Evolutionary conservation across 30 jellyfish, hydroid and myxozoan genomes (phyloP), one percentile per base, ranked within the genome.

Genomic region (Aurelia sp.): DNA sequence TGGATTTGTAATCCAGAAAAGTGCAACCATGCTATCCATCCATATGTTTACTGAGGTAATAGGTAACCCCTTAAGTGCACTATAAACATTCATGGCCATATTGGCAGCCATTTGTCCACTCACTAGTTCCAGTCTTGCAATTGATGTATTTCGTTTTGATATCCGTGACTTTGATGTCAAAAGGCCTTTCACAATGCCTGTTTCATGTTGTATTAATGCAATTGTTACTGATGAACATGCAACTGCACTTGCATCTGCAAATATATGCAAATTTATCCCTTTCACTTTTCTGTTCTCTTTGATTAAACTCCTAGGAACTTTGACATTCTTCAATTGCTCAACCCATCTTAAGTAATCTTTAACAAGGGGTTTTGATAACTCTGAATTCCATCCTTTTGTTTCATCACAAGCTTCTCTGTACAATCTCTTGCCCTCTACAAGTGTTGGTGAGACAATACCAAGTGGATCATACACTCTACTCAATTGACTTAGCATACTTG

Each of bases 81-180:
- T 76, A 33, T 76, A 18, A 22, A 59, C 78, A 41, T 76, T 76
- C 1, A 62, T 13, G 23, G 87, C 87, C 71, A 76, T 21, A 76
- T 76, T 76, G 20, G 87, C 87, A 19, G 71, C 87, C 87, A 59
- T 76, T 58, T 76, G 87, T 13, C 87, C 57, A 16, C 71, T 59
- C 8, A 76, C 87, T 41, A 76, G 40, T 41, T 76, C 87, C 71
- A 20, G 41, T 79, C 87, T 76, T 16, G 78, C 77, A 21, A 76
- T 76, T 13, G 87, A 22, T 58, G 61, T 67, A 31, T 41, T 27
- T 59, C 78, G 23, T 12, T 76, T 76, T 53, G 85, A 51, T 20
- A 74, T 48, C 85, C 85, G 8, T 41, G 85, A 74, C n/a, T 41
- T 74, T 17, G 78, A 74, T 74, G 74, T 74, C 18, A 62, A 59